These are phyloP conservation scores for Drosophila saltans DNA, from an alignment of 1,140 invertebrate species.

Conservation along the genomic window DNA sequence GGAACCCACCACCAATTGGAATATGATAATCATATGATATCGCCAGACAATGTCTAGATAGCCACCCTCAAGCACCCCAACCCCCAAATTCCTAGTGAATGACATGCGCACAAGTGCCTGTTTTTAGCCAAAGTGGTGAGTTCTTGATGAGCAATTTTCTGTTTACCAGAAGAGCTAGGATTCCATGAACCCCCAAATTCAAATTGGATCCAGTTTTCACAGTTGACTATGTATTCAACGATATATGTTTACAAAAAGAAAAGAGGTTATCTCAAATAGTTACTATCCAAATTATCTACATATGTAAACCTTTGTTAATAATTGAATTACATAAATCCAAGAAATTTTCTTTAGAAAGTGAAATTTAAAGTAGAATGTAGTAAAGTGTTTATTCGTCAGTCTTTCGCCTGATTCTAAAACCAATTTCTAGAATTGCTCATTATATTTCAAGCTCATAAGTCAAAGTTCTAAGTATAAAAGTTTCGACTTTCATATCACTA, in stretches of 20 bases:
- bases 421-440: too few relatives aligned
- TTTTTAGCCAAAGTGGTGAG: conserved; percentile 49
- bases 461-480: too few relatives aligned
- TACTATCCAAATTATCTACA: too few relatives aligned
- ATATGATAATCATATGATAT: conserved; percentile 68
- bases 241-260: neutral
- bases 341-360: too few relatives aligned
- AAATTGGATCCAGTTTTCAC: neutral
- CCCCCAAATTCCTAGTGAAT: conserved; percentile 21
- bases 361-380: too few relatives aligned
- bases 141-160: conserved; percentile 19
- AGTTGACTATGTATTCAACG: neutral
- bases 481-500: too few relatives aligned
- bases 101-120: conserved; percentile 72
- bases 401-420: too few relatives aligned
- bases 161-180: neutral
- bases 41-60: conserved; percentile 26
- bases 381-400: too few relatives aligned
- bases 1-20: conserved; percentile 76
- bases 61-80: conserved; percentile 21
- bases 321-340: too few relatives aligned
- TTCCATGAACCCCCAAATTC: conserved; percentile 6
- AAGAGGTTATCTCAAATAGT: neutral
- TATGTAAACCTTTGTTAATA: too few relatives aligned
- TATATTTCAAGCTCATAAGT: too few relatives aligned